Evolutionary conservation across 2,797 vertebrate species (phyloP), one percentile per base, ranked within the genome.

Genomic region (Adelosebastes latens): DNA sequence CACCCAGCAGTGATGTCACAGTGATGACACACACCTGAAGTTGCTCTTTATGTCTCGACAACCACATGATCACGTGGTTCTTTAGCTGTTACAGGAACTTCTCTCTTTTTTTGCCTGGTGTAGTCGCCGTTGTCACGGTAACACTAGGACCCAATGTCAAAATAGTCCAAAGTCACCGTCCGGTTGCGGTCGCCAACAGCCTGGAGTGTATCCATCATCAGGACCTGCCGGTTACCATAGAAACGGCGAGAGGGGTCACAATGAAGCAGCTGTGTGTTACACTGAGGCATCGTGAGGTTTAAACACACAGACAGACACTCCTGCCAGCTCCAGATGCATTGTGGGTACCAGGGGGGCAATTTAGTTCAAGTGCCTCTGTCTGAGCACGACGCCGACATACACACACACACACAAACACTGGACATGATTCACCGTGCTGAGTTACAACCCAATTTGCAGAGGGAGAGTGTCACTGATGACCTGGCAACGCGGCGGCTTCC

Each of bases 311-410:
- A 86, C 85, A 86, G 72, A 77, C 88, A 72, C 72, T 76, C 77
- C 83, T 88, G 92, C 90, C 91, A 89, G 88, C 85, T 86, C 89
- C 89, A 91, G 91, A 91, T 93, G 92, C 89, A 89, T 90, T 92
- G 88, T 89, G 89, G 90, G 89, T 82, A 93, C 80, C 89, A 77
- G 67, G 89, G 86, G 91, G 78, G 72, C 86, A 90, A 89, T 93
- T 89, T 82, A 84, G 76, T 82, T 92, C 81, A 87, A 91, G 91
- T 91, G 88, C 81, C 68, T 80, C 53, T 76, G 75, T 88, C 82
- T 82, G 82, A 91, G 89, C 75, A 52, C 42, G 13, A 75, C 77
- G 29, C 16, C 0, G 66, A 52, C 62, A 46, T 39, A 25, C 61
- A 61, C 5, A 42, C 62, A 66, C 71, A 46, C 74, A 34, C 75